phyloP scores from a whole-genome alignment of 2,113 vertebrate genomes.

The Excalfactoria chinensis region DNA sequence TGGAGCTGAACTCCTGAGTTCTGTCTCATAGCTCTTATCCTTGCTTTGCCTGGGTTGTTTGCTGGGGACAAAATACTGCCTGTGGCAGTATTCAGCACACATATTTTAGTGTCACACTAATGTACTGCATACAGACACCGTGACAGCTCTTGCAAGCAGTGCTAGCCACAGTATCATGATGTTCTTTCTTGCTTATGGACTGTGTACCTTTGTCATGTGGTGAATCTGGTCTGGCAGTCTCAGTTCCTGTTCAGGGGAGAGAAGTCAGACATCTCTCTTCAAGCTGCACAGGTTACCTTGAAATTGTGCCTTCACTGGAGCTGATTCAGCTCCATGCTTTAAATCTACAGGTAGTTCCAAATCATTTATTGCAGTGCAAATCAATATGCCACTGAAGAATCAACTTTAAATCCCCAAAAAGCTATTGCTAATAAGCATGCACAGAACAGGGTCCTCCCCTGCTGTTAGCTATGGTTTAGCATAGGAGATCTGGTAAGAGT shows the following conservation, averaged over 20 bases:
- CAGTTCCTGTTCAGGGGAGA: accelerated
- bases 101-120: neutral
- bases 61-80: neutral
- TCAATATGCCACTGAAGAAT: constrained; percentile 24
- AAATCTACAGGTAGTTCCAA: neutral
- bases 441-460: neutral
- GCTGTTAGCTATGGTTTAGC: neutral
- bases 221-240: neutral
- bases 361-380: constrained; percentile 6
- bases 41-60: neutral
- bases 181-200: neutral
- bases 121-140: neutral
- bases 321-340: neutral
- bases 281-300: neutral
- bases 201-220: neutral
- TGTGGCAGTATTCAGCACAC: neutral
- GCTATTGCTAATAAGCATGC: neutral
- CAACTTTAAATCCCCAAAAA: neutral
- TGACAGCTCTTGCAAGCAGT: neutral
- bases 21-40: neutral
- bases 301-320: neutral
- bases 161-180: neutral
- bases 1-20: neutral
- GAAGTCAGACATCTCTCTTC: neutral
- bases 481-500: neutral